Evolutionary conservation across 2,888 invertebrate species (phyloP).

Genomic region (Oxyteleia sp.): DNA sequence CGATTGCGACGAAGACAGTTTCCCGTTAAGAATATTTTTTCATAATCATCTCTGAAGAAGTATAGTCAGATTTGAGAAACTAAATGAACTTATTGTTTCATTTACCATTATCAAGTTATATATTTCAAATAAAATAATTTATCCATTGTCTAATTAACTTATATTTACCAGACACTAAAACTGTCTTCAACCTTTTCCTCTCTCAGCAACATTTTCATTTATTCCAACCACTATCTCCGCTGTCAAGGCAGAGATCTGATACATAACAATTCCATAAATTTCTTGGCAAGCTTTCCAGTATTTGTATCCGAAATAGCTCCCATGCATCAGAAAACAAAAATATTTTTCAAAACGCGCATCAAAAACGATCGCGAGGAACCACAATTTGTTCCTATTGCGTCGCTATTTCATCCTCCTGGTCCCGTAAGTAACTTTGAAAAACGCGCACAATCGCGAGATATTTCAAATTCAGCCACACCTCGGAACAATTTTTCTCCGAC

Average conservation of each 20-base stretch:
- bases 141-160: too few species aligned
- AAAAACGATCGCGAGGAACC: constrained; percentile 7
- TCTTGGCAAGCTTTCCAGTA: not conserved
- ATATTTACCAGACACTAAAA: too few species aligned
- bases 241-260: not conserved
- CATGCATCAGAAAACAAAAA: constrained; percentile 17
- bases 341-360: constrained; percentile 44
- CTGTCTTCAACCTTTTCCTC: too few species aligned
- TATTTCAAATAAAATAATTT: too few species aligned
- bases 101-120: too few species aligned
- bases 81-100: too few species aligned
- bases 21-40: too few species aligned
- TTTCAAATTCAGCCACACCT: constrained; percentile 34
- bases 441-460: constrained; percentile 43
- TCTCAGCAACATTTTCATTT: not conserved
- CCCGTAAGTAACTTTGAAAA: constrained; percentile 44
- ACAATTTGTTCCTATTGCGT: constrained; percentile 42
- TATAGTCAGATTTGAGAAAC: too few species aligned
- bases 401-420: constrained; percentile 12
- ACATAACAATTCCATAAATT: not conserved
- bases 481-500: constrained; percentile 39
- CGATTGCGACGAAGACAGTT: too few species aligned
- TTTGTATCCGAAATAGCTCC: constrained; percentile 5
- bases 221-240: not conserved
- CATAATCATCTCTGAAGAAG: too few species aligned